These are phyloP conservation scores for Eurypyga helias DNA, from an alignment of 2,113 vertebrate genomes.

Conservation along the genomic window DNA sequence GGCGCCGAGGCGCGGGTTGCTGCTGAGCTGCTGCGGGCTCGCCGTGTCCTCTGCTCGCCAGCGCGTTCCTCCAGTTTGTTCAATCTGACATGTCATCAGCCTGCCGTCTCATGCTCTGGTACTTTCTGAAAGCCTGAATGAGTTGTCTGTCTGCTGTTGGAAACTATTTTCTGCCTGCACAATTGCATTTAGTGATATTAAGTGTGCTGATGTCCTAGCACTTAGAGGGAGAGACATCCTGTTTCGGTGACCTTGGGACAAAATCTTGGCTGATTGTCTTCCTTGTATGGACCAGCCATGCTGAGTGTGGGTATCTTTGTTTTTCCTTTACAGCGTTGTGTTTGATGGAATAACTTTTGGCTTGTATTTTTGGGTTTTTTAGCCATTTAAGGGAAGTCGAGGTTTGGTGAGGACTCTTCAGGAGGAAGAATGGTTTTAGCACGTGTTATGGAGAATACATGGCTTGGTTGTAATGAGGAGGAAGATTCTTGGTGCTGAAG, in stretches of 20 bases:
- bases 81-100: background rate
- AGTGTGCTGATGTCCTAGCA: background rate
- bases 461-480: background rate
- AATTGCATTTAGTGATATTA: background rate
- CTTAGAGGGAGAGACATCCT: background rate
- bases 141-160: background rate
- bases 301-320: conserved; percentile 6
- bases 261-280: conserved; percentile 34
- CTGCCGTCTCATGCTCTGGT: background rate
- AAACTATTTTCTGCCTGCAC: background rate
- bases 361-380: background rate
- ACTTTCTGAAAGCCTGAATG: background rate
- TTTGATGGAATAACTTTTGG: background rate
- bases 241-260: background rate
- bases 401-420: background rate
- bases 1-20: rapidly evolving
- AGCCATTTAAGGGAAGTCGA: background rate
- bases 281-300: background rate
- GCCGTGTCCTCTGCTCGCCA: background rate
- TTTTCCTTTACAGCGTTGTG: background rate
- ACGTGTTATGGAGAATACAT: background rate
- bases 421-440: background rate
- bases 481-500: background rate
- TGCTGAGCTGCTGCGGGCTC: background rate
- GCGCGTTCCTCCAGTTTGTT: background rate